Conservation (phyloP, 2,888 invertebrate genomes). For the Eilema sororculum region DNA sequence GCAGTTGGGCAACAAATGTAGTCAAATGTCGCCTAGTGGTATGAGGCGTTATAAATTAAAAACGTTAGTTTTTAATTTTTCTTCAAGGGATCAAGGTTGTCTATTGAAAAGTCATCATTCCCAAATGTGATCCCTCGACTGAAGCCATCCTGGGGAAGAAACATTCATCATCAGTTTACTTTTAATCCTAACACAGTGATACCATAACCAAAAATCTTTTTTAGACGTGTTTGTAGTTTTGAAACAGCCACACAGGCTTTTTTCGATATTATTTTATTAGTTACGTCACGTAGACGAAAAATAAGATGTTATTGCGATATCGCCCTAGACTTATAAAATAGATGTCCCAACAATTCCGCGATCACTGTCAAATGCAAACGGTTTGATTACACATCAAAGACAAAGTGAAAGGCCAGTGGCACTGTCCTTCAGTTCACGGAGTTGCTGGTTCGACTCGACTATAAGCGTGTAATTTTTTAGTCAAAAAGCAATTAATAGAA, state of each 20-base stretch:
- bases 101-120: constrained; percentile 97
- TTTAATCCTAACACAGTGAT: neutral
- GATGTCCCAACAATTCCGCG: too few relatives aligned
- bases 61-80: constrained; percentile 85
- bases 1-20: too few relatives aligned
- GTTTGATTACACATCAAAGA: too few relatives aligned
- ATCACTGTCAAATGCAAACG: too few relatives aligned
- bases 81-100: constrained; percentile 96
- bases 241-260: neutral
- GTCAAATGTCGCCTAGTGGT: too few relatives aligned
- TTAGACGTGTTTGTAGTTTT: neutral
- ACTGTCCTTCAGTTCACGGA: too few relatives aligned
- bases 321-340: neutral
- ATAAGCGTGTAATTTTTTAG: too few relatives aligned
- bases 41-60: constrained; percentile 17
- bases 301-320: neutral
- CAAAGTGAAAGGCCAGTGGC: too few relatives aligned
- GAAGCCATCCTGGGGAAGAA: constrained; percentile 92
- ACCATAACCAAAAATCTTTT: neutral
- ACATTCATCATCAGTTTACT: constrained; percentile 12
- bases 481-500: too few relatives aligned
- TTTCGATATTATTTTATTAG: neutral
- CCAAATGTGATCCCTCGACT: constrained; percentile 95
- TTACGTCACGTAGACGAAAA: neutral
- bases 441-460: too few relatives aligned